Base-by-base conservation (phyloP, 92 coral and sea anemone species). In the Umimayanthus chanpuru region DNA sequence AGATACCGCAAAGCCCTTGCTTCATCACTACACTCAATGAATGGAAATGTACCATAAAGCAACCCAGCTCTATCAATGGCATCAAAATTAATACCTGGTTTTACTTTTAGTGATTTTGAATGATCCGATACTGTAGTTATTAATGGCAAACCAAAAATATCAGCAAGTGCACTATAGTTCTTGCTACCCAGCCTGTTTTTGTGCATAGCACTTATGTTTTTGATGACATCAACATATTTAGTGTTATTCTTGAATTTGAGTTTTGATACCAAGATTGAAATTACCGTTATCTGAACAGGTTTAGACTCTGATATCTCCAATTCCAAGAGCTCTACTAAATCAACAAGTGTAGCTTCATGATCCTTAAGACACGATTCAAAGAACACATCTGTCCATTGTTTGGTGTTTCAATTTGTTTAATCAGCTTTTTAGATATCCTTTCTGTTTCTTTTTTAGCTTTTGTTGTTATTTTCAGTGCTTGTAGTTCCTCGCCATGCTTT, bases 91-190 rank as follows among this genome's bases (percentile, higher is more conserved):
- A 86, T 7, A 53, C 82, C 89, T 55, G 84, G 85, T 1, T 86
- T 28, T 20, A 86, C 11, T 20, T 39, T 28, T 66, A 36, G 66
- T 3, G 85, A 23, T 21, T 89, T 89, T 29, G 85, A n/a, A 56
- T 82, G 79, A 2, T 32, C 2, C 2, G 74, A 39, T 11, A 82
- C 88, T 4, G 91, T 89, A 4, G 91, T 44, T 0, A 76, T 56
- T 29, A 67, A 32, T 16, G 91, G 91, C 28, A 89, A 82, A 65
- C 88, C 88, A 78, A 89, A 89, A 40, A 89, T 76, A 23, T 87
- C 85, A 23, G 85, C 85, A 77, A 77, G 85, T 32, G 78, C 73
- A 61, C 75, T 29, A 41, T 86, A 86, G 76, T 86, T 66, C 85
- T 78, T 77, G 23, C 58, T 36, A 12, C 89, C 89, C 58, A 86